Conservation (phyloP, 2,888 invertebrate genomes). For the Ophion slaviceki region DNA sequence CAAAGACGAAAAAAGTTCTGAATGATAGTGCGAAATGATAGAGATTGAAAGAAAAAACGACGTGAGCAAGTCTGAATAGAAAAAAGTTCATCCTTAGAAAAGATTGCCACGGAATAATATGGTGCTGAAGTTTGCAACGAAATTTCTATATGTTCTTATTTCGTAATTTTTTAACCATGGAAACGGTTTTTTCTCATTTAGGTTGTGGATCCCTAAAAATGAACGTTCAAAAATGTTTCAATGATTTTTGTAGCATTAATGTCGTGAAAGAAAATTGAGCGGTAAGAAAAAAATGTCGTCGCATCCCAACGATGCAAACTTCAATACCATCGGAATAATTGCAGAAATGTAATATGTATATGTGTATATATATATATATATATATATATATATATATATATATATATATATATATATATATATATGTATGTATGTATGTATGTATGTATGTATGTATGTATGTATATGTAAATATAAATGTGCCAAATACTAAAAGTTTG, state of each 20-base stretch:
- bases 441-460: not conserved
- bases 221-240: no score
- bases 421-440: not conserved
- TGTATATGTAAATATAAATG: not conserved
- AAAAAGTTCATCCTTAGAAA: not conserved
- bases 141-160: no score
- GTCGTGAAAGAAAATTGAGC: no score
- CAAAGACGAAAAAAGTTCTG: not conserved
- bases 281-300: no score
- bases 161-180: no score
- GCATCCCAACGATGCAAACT: no score
- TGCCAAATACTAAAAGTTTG: not conserved
- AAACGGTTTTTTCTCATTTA: no score
- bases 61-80: slow-evolving; percentile 4
- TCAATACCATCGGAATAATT: not conserved
- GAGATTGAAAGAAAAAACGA: slow-evolving; percentile 12
- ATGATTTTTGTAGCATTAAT: no score
- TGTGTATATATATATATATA: no score
- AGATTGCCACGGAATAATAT: not conserved
- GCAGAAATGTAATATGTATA: not conserved
- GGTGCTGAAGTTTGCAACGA: no score
- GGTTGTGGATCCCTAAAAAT: no score
- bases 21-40: slow-evolving; percentile 11
- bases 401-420: not conserved
- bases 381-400: no score